Evolutionary conservation across 1,140 invertebrate genomes (phyloP).

Genomic region (Psilanteris sp.): DNA sequence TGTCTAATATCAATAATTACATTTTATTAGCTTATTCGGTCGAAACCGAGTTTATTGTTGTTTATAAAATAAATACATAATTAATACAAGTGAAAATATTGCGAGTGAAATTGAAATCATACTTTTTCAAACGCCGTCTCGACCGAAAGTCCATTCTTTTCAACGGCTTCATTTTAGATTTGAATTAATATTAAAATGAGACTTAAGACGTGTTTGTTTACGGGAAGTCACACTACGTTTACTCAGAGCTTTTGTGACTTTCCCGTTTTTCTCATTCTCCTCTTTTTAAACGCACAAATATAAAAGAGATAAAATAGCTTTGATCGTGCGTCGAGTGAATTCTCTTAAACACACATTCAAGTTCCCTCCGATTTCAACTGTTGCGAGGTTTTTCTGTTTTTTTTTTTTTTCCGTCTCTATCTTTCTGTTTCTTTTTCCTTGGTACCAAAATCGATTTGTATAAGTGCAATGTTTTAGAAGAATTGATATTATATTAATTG

Average conservation of each 20-base stretch:
- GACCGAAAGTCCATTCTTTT: slow-evolving; percentile 3
- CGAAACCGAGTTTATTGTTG: too few species aligned
- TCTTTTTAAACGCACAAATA: slow-evolving; percentile 11
- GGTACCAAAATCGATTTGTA: too few species aligned
- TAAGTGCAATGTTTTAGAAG: background rate
- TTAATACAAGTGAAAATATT: too few species aligned
- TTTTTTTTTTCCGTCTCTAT: too few species aligned
- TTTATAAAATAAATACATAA: too few species aligned
- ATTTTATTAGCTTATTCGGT: too few species aligned
- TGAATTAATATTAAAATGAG: slow-evolving; percentile 17
- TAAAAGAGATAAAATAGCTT: slow-evolving; percentile 26
- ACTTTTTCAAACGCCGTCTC: too few species aligned
- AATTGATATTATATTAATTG: too few species aligned
- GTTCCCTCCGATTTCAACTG: slow-evolving; percentile 14
- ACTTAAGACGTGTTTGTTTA: slow-evolving; percentile 10
- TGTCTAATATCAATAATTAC: too few species aligned
- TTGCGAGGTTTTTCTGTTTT: slow-evolving; percentile 7
- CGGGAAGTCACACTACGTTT: slow-evolving; percentile 4
- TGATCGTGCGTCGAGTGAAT: slow-evolving; percentile 7
- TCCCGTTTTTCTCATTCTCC: background rate
- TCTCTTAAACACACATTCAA: slow-evolving; percentile 28
- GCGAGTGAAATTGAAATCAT: too few species aligned
- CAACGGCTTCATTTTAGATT: slow-evolving; percentile 12
- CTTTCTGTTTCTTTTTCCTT: too few species aligned
- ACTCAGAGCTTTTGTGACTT: slow-evolving; percentile 6